phyloP scores from a whole-genome alignment of 1,140 invertebrate genomes.

The Brachionus calyciflorus region DNA sequence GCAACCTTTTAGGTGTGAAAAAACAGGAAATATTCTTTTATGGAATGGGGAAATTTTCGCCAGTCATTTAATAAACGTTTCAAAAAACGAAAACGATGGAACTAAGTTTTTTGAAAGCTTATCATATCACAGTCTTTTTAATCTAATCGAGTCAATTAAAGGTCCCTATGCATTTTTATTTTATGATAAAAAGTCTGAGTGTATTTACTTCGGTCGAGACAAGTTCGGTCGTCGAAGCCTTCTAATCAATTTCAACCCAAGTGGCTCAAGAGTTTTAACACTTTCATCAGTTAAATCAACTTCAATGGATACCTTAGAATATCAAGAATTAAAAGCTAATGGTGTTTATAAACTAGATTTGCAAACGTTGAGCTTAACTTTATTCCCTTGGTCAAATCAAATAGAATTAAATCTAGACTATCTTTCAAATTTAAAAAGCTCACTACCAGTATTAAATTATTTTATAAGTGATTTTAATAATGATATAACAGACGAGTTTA shows the following conservation, averaged over 20 bases:
- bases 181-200: slow-evolving; percentile 60
- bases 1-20: slow-evolving; percentile 66
- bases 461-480: not conserved
- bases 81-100: not conserved
- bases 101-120: slow-evolving; percentile 50
- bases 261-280: not conserved
- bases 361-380: not conserved
- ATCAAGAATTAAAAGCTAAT: slow-evolving; percentile 12
- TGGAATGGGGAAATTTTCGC: slow-evolving; percentile 81
- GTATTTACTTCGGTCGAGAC: slow-evolving; percentile 80
- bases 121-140: slow-evolving; percentile 58
- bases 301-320: not conserved
- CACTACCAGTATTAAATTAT: not conserved
- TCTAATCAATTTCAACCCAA: slow-evolving; percentile 47
- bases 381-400: not conserved
- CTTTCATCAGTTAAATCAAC: not conserved
- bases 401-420: not conserved
- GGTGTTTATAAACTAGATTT: not conserved
- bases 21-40: slow-evolving; percentile 66
- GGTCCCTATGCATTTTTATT: slow-evolving; percentile 68
- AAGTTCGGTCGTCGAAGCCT: slow-evolving; percentile 78
- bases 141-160: slow-evolving; percentile 64
- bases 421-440: not conserved
- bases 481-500: not conserved
- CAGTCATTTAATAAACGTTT: slow-evolving; percentile 51